Evolutionary conservation across 2,888 invertebrate genomes (phyloP).

Genomic region (Pyrrhosoma nymphula): DNA sequence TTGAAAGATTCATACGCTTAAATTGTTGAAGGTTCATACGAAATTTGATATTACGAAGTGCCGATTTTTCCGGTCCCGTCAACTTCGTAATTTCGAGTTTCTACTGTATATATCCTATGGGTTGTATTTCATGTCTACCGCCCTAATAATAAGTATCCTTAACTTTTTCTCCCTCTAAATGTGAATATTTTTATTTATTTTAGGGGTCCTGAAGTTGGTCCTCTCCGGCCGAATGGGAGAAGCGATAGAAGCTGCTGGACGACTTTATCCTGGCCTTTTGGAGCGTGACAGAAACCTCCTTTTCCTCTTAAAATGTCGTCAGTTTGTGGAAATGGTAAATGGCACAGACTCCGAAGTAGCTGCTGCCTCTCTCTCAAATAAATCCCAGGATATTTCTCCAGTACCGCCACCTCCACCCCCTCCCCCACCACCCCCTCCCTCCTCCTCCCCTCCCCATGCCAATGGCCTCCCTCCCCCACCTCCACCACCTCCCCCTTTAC

Average conservation of each 20-base stretch:
- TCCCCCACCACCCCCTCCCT: conserved; percentile 57
- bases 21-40: too few species aligned
- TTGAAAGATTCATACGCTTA: too few species aligned
- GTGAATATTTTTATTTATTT: conserved; percentile 73
- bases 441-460: conserved; percentile 47
- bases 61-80: too few species aligned
- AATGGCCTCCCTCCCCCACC: conserved; percentile 63
- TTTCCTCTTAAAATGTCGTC: conserved; percentile 97
- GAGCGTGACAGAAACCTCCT: conserved; percentile 94
- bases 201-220: conserved; percentile 95
- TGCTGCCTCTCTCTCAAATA: conserved; percentile 31
- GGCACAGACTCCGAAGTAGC: conserved; percentile 77
- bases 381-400: conserved; percentile 41
- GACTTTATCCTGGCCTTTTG: conserved; percentile 95
- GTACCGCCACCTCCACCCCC: conserved; percentile 56
- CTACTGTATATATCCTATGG: too few species aligned
- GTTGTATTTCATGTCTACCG: not conserved
- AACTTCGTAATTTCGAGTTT: too few species aligned
- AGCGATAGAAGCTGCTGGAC: conserved; percentile 93
- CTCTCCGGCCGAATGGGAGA: conserved; percentile 96
- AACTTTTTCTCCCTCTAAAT: not conserved
- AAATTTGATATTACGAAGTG: too few species aligned
- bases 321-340: conserved; percentile 99
- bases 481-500: conserved; percentile 51
- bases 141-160: not conserved